phyloP scores from a whole-genome alignment of 2,797 vertebrate species.

The Sebastiscus tertius region DNA sequence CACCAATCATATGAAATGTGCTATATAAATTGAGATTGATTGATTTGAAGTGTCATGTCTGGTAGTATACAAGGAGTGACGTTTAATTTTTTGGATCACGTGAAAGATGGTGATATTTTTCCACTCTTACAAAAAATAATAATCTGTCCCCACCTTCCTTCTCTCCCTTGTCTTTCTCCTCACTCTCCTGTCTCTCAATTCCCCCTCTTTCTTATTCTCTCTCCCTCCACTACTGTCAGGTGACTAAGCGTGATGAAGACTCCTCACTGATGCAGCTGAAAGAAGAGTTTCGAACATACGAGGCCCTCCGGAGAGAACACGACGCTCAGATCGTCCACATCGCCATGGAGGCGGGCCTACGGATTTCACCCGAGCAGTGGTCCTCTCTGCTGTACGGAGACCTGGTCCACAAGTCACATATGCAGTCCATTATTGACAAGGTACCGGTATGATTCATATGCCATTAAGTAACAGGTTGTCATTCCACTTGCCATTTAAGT shows the following conservation, averaged over 20 bases:
- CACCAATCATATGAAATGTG: too few relatives aligned
- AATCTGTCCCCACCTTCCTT: background rate
- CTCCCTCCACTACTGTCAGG: slow-evolving; percentile 71
- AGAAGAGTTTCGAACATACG: slow-evolving; percentile 95
- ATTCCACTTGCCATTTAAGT: background rate
- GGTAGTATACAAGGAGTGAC: background rate
- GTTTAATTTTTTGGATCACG: background rate
- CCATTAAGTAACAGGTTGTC: background rate
- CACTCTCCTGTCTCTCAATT: background rate
- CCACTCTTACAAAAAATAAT: background rate
- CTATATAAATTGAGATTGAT: accelerated
- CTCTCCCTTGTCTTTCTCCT: background rate
- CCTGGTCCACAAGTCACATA: slow-evolving; percentile 96
- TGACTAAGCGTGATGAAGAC: slow-evolving; percentile 97
- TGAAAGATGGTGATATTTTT: background rate
- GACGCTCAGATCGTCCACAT: slow-evolving; percentile 98
- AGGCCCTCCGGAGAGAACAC: slow-evolving; percentile 94
- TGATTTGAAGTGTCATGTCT: background rate
- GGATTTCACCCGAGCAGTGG: slow-evolving; percentile 98
- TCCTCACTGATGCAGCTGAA: slow-evolving; percentile 98
- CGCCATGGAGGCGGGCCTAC: slow-evolving; percentile 96
- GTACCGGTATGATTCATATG: slow-evolving; percentile 7
- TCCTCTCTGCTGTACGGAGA: slow-evolving; percentile 96
- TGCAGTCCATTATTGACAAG: slow-evolving; percentile 97
- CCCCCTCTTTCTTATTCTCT: background rate